phyloP scores from a whole-genome alignment of 2,888 invertebrate species.

The Byasa hedistus region DNA sequence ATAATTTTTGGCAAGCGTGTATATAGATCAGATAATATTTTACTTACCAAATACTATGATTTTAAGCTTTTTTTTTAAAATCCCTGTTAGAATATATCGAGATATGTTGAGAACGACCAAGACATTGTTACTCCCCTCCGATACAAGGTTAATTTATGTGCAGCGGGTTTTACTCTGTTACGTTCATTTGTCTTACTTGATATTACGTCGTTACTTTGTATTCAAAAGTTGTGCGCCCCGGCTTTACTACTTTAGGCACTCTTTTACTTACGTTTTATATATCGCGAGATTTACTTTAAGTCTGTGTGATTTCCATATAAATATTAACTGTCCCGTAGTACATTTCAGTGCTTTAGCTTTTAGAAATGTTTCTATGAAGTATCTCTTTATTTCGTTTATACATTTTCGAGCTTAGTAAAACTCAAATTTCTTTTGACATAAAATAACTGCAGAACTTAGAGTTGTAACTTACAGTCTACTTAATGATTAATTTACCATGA shows the following conservation, averaged over 20 bases:
- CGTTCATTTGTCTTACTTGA: slow-evolving; percentile 26
- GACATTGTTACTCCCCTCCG: slow-evolving; percentile 18
- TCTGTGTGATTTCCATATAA: slow-evolving; percentile 22
- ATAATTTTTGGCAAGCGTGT: no score
- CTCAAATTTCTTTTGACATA: background rate
- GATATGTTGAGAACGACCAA: slow-evolving; percentile 1
- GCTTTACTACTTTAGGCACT: slow-evolving; percentile 25
- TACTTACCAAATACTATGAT: no score
- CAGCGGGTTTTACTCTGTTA: slow-evolving; percentile 21
- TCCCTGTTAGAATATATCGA: no score
- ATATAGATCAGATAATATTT: no score
- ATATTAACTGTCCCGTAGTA: background rate
- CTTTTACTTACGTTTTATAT: slow-evolving; percentile 26
- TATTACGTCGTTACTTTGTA: slow-evolving; percentile 24
- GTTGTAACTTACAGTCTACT: no score
- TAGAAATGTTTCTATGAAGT: background rate
- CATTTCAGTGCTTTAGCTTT: background rate
- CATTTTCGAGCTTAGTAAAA: background rate
- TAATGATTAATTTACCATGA: background rate
- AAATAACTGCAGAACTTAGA: no score
- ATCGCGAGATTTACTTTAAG: slow-evolving; percentile 19
- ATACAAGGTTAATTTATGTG: slow-evolving; percentile 28
- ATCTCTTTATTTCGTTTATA: background rate
- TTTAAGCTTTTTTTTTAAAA: no score
- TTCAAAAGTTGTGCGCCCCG: slow-evolving; percentile 23